Evolutionary conservation across 2,888 invertebrate genomes (phyloP), one percentile per base, ranked within the genome.

Genomic region (Cataglyphis albicans): DNA sequence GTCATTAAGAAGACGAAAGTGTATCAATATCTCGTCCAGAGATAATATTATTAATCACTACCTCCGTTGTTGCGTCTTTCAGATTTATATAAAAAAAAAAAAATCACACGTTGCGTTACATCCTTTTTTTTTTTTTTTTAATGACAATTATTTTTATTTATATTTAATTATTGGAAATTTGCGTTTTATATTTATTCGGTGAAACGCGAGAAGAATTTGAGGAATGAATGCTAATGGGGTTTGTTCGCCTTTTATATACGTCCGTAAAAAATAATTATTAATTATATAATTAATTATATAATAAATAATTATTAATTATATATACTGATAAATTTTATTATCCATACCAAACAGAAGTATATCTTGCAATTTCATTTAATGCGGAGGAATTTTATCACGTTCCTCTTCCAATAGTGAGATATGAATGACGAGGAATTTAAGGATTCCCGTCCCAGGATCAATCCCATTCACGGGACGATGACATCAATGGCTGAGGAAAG

Each of bases 81-180:
- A 25, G 5, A 10, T 6, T 29, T 29, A 5, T 44, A 12, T 12
- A 5, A 29, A 21, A 21, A 21, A 21, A 29, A 29, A 59, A 59
- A 59, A 6, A 25, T 25, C 7, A 61, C 15, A 7, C 9, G 41
- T 15, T n/a, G n/a, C 10, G 5, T n/a, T 35, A 9, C 15, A n/a
- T 32, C 15, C 3, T 15, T 63, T 32, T 21, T 48, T 75, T 48
- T n/a, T n/a, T n/a, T 48, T 32, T 35, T 74, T 64, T 48, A 25
- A 29, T 7, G 6, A 29, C 15, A 29, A 74, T 74, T 64, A 73
- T 41, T 59, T 73, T 73, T 29, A 73, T 29, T 29, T n/a, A 61
- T 35, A 1, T 48, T 74, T 74, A 44, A 15, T 10, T 9, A 35
- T 12, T 0, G 29, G 38, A 38, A 57, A 15, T 15, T 12, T 55